Percentiles rank a stretch among this genome's conserved stretches.
Evolutionary conservation across 2,113 vertebrate genomes (phyloP).

Genomic region (Sinocyclocheilus rhinocerous): DNA sequence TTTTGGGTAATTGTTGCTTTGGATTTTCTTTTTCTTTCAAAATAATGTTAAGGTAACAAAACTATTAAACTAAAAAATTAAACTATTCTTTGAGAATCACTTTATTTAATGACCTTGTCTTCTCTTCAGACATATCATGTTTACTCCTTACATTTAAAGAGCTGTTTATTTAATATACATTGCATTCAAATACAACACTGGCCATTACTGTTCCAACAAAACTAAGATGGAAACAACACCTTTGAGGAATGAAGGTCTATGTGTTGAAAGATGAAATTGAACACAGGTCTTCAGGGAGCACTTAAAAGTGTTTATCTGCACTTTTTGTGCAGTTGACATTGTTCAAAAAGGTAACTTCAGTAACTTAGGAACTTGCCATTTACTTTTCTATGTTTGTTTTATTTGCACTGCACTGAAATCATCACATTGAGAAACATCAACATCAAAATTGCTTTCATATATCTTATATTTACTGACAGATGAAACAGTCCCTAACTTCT

Average conservation of each 20-base stretch:
- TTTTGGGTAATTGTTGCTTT: background rate
- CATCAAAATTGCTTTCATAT: constrained; percentile 52
- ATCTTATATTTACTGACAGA: constrained; percentile 55
- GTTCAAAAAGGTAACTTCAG: constrained; percentile 52
- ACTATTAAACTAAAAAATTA: background rate
- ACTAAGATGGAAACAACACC: constrained; percentile 6
- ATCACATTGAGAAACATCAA: constrained; percentile 44
- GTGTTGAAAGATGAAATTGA: constrained; percentile 48
- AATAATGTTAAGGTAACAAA: background rate
- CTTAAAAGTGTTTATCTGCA: constrained; percentile 57
- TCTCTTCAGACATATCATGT: too few relatives aligned
- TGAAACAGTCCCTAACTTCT: constrained; percentile 50
- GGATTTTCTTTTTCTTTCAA: background rate
- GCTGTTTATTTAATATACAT: background rate
- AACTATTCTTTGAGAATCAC: constrained; percentile 16
- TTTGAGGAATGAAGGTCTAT: constrained; percentile 27
- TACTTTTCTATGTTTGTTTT: constrained; percentile 57
- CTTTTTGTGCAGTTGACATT: constrained; percentile 38
- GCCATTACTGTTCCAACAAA: constrained; percentile 38
- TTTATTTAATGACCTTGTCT: constrained; percentile 7
- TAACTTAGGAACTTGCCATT: constrained; percentile 37
- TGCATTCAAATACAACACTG: background rate
- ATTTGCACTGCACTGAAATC: constrained; percentile 53
- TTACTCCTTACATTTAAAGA: background rate
- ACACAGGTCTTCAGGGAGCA: constrained; percentile 51